Evolutionary conservation across 2,113 vertebrate species (phyloP), one percentile per base, ranked within the genome.

Genomic region (Coptodon rendalli): DNA sequence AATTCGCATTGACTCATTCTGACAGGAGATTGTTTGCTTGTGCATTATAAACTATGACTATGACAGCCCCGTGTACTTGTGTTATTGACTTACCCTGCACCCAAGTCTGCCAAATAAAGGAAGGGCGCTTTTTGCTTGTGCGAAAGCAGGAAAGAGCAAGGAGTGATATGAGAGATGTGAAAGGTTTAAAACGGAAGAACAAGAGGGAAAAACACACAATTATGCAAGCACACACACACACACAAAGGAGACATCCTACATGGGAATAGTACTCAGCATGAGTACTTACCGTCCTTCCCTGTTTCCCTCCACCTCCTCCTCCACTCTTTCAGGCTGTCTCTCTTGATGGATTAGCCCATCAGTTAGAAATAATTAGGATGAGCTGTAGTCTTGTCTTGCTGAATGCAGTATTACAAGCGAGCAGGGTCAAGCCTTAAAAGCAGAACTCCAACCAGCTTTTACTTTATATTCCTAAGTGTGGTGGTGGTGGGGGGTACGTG

Each of bases 291-390:
- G 5, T 85, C 71, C 80, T 81, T 76, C 50, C 43, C 29, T 82
- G 80, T 86, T 87, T 56, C 66, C 52, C 54, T 50, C 36, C 81
- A 3, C 31, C 43, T 40, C 80, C 79, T 36, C 73, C 66, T 45
- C 82, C 43, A 79, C 80, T 89, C 84, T 85, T 84, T 92, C 22
- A 66, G 71, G 59, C 90, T 84, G 88, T 79, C 89, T 90, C 73
- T 83, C 43, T 89, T 96, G 95, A 96, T 96, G 95, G 95, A 96
- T 96, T 93, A 91, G 91, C 91, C 94, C 94, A 96, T 96, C 96
- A 95, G 94, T 94, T 93, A 81, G 91, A 96, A 95, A 96, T 96
- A 96, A 96, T 96, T 95, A 96, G 93, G 93, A 94, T 93, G 94
- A 95, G 93, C 93, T 90, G 86, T 84, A 95, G 87, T 92, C 93